Conservation (phyloP, 2,888 invertebrate genomes). For the Calliopum simillimum region DNA sequence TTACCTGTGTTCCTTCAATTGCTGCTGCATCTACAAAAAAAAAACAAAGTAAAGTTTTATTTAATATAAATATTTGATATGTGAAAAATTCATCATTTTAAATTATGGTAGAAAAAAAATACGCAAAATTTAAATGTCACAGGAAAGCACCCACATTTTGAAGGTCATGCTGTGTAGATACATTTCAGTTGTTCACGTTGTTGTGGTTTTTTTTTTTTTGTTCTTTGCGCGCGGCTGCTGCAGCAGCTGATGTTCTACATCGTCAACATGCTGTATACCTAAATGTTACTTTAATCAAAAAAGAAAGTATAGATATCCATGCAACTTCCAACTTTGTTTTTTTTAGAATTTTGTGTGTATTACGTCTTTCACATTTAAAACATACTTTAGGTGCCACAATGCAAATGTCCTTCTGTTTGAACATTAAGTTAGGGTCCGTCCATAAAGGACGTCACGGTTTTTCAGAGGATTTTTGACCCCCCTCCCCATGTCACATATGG, state of each 20-base stretch:
- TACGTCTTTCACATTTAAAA: neutral
- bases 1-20: too few species aligned
- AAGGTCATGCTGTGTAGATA: slow-evolving; percentile 29
- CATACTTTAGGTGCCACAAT: too few species aligned
- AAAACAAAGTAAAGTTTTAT: too few species aligned
- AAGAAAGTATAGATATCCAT: neutral
- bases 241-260: slow-evolving; percentile 15
- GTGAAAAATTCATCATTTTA: too few species aligned
- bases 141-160: slow-evolving; percentile 15
- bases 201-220: neutral
- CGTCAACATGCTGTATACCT: slow-evolving; percentile 22
- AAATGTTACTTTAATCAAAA: neutral
- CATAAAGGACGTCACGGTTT: too few species aligned
- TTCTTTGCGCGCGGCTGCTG: neutral
- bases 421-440: too few species aligned
- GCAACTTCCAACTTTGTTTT: neutral
- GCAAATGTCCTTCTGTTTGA: too few species aligned
- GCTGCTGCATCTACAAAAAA: too few species aligned
- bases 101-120: too few species aligned
- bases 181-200: neutral
- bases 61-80: too few species aligned
- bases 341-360: neutral
- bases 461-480: too few species aligned
- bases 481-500: too few species aligned
- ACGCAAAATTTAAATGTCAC: neutral